phyloP scores from a whole-genome alignment of 2,888 invertebrate genomes.

The Onthophagus sagittarius region DNA sequence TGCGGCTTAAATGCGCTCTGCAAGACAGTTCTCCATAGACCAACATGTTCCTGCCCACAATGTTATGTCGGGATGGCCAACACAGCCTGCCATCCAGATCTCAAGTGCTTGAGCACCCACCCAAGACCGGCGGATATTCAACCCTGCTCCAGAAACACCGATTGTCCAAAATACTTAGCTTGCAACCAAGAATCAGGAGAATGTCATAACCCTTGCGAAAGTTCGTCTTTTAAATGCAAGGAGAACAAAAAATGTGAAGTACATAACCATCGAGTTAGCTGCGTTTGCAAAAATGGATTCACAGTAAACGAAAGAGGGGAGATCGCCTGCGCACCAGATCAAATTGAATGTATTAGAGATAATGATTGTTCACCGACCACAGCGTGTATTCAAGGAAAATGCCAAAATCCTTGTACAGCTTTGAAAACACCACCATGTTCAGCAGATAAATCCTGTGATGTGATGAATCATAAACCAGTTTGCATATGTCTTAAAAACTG shows the following conservation, averaged over 20 bases:
- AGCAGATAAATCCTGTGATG: slow-evolving; percentile 81
- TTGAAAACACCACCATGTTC: slow-evolving; percentile 65
- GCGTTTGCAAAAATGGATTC: slow-evolving; percentile 86
- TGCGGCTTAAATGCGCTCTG: slow-evolving; percentile 89
- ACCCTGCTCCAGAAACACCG: slow-evolving; percentile 62
- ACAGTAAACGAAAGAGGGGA: slow-evolving; percentile 85
- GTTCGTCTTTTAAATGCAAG: slow-evolving; percentile 66
- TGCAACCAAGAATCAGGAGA: slow-evolving; percentile 68
- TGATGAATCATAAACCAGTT: slow-evolving; percentile 79
- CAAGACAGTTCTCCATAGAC: slow-evolving; percentile 77
- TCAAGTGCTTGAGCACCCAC: slow-evolving; percentile 65
- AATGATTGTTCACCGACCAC: slow-evolving; percentile 83
- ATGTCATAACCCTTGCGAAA: slow-evolving; percentile 77
- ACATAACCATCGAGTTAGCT: slow-evolving; percentile 76
- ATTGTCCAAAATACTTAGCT: slow-evolving; percentile 72
- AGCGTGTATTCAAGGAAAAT: slow-evolving; percentile 78
- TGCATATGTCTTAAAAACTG: slow-evolving; percentile 87
- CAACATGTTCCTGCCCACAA: slow-evolving; percentile 83
- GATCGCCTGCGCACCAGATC: slow-evolving; percentile 78
- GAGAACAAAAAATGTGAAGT: slow-evolving; percentile 86
- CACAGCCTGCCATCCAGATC: slow-evolving; percentile 73
- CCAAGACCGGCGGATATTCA: slow-evolving; percentile 56
- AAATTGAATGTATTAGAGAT: slow-evolving; percentile 72
- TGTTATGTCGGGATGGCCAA: slow-evolving; percentile 83
- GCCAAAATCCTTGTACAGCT: slow-evolving; percentile 80